phyloP scores from a whole-genome alignment of 2,113 vertebrate species.

The Colistium nudipinnis region DNA sequence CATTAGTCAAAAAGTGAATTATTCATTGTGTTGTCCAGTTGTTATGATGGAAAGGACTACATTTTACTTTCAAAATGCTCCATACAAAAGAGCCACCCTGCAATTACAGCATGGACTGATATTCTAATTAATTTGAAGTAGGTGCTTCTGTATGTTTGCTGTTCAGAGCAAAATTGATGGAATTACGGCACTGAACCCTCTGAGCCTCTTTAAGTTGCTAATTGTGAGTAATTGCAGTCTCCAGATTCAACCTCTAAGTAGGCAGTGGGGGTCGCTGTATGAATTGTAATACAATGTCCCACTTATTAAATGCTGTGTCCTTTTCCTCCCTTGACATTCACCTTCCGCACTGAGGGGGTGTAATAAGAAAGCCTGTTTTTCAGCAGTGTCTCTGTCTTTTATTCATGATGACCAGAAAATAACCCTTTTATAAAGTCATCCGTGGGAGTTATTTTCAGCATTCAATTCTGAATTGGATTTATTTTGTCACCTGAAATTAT shows the following conservation, averaged over 20 bases:
- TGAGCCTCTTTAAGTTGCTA: constrained; percentile 44
- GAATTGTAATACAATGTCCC: constrained; percentile 52
- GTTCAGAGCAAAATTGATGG: constrained; percentile 60
- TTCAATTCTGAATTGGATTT: not conserved
- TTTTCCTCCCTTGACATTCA: constrained; percentile 58
- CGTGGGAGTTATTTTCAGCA: not conserved
- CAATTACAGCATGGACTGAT: constrained; percentile 2
- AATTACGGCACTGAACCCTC: constrained; percentile 42
- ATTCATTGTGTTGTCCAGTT: not conserved
- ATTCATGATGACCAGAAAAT: not conserved
- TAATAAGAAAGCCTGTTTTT: constrained; percentile 34
- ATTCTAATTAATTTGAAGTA: constrained; percentile 10
- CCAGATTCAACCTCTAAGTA: constrained; percentile 40
- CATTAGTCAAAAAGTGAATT: not conserved
- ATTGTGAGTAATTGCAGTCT: constrained; percentile 60
- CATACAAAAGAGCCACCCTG: not conserved
- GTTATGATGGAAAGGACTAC: not conserved
- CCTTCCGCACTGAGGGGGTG: constrained; percentile 47
- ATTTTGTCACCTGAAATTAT: constrained; percentile 6
- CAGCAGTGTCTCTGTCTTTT: constrained; percentile 23
- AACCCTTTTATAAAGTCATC: not conserved
- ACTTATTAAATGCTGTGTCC: constrained; percentile 54
- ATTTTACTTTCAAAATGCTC: not conserved
- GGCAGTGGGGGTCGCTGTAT: constrained; percentile 53
- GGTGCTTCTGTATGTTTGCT: constrained; percentile 4